Percentiles rank a stretch among this genome's conserved stretches.
These are phyloP conservation scores for Catharus minimus DNA, from an alignment of 2,113 vertebrate genomes.

Conservation along the genomic window DNA sequence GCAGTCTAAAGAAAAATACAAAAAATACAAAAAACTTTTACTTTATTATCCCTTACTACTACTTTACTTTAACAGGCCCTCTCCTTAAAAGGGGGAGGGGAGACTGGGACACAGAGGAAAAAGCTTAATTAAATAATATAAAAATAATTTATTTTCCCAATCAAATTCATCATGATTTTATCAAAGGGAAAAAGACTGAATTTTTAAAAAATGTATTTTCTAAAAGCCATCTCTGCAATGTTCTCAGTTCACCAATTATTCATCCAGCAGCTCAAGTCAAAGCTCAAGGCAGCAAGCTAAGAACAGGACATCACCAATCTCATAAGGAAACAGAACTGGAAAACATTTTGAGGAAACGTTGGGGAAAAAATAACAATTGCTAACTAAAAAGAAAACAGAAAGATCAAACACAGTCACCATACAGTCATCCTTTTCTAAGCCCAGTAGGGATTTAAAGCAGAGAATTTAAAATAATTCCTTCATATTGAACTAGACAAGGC, in stretches of 20 bases:
- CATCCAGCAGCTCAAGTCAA: not conserved
- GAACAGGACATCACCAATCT: not conserved
- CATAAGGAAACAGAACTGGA: not conserved
- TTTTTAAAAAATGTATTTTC: not conserved
- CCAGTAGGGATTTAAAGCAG: not conserved
- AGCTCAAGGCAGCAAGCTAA: not conserved
- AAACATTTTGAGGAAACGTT: not conserved
- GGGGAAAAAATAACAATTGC: not conserved
- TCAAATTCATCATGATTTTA: not conserved
- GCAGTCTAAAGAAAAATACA: not conserved
- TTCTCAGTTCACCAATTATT: not conserved
- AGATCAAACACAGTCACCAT: not conserved
- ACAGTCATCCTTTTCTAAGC: not conserved
- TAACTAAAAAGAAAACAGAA: not conserved
- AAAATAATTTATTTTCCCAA: not conserved
- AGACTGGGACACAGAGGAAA: not conserved
- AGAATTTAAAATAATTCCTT: not conserved
- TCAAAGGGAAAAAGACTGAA: not conserved
- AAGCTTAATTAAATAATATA: not conserved
- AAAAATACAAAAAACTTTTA: not conserved
- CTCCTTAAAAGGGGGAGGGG: accelerated
- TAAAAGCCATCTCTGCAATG: not conserved
- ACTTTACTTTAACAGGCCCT: not conserved
- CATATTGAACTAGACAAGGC: not conserved
- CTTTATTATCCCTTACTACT: not conserved